These are phyloP conservation scores for Pollenia labialis DNA, from an alignment of 2,888 invertebrate genomes.

Conservation along the genomic window DNA sequence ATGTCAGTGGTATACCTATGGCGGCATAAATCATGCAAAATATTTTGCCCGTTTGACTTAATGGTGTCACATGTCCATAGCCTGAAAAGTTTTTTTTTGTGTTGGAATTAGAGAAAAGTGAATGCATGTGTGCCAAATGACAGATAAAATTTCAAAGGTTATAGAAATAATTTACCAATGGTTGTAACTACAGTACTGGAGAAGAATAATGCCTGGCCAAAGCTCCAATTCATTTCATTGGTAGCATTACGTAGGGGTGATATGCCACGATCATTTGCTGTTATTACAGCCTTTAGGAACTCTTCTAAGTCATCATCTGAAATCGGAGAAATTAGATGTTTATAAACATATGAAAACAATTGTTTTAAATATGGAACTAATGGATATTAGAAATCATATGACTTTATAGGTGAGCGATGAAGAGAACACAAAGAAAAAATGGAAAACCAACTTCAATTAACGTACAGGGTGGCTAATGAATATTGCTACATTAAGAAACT, in stretches of 20 bases:
- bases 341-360: too few relatives aligned
- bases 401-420: too few relatives aligned
- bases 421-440: too few relatives aligned
- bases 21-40: conserved; percentile 95
- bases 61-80: conserved; percentile 94
- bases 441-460: too few relatives aligned
- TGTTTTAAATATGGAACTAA: not conserved
- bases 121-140: conserved; percentile 2
- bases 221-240: conserved; percentile 94
- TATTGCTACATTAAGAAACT: too few relatives aligned
- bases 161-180: conserved; percentile 86
- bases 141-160: not conserved
- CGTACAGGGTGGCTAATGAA: too few relatives aligned
- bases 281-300: conserved; percentile 89
- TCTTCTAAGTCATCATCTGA: conserved; percentile 89
- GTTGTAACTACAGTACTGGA: conserved; percentile 95
- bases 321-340: conserved; percentile 42
- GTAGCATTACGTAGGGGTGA: conserved; percentile 90
- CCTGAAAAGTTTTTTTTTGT: conserved; percentile 85
- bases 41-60: conserved; percentile 93
- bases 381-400: too few relatives aligned
- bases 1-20: conserved; percentile 93
- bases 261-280: conserved; percentile 91
- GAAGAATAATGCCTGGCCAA: conserved; percentile 95
- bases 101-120: not conserved